Conservation (phyloP, 2,113 vertebrate species). For the Osmerus mordax region DNA sequence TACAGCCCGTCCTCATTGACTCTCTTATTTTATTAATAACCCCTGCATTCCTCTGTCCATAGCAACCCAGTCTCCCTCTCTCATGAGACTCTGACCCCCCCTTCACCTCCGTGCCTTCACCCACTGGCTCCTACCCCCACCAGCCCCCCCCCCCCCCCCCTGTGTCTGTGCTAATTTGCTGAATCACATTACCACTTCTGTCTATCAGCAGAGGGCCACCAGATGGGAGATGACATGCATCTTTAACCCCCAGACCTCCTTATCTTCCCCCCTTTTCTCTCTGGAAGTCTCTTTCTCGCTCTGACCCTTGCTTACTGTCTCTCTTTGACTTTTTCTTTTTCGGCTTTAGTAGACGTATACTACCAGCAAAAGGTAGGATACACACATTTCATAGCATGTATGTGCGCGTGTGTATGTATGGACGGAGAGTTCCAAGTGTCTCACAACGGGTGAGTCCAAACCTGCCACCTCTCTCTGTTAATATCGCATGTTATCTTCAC, state of each 20-base stretch:
- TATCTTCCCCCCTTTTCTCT: conserved; percentile 24
- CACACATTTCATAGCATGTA: background rate
- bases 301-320: background rate
- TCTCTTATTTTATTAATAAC: too few relatives aligned
- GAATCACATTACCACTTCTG: conserved; percentile 47
- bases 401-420: background rate
- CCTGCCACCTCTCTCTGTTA: background rate
- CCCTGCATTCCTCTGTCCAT: too few relatives aligned
- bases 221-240: conserved; percentile 55
- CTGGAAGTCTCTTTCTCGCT: too few relatives aligned
- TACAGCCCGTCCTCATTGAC: too few relatives aligned
- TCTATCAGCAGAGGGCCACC: conserved; percentile 51
- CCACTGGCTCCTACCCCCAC: background rate
- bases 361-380: background rate
- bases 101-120: background rate
- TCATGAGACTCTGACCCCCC: background rate
- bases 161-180: conserved; percentile 22
- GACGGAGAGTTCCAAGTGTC: background rate
- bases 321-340: background rate
- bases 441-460: background rate
- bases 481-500: background rate
- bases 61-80: background rate
- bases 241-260: conserved; percentile 32
- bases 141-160: background rate
- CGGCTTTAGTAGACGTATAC: too few relatives aligned